Conservation (phyloP, 2,797 vertebrate species). For the Clarias laeviceps region DNA sequence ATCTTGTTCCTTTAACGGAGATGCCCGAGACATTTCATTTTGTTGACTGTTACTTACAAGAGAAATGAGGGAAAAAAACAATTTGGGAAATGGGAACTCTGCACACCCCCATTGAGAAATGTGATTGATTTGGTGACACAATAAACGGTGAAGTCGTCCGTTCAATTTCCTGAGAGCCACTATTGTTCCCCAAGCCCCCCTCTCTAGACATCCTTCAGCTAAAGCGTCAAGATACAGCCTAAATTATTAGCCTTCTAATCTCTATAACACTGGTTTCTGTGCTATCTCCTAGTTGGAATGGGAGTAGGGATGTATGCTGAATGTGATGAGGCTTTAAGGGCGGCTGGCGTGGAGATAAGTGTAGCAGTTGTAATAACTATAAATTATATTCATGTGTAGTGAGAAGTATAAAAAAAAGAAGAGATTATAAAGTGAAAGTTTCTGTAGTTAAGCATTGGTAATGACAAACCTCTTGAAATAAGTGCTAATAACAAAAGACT, state of each 20-base stretch:
- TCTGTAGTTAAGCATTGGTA: not conserved
- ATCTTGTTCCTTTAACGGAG: conserved; percentile 21
- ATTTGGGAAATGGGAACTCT: conserved; percentile 59
- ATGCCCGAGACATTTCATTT: conserved; percentile 43
- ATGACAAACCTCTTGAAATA: not conserved
- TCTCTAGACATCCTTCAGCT: conserved; percentile 4
- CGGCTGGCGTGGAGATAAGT: not conserved
- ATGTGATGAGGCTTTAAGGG: not conserved
- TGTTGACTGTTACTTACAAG: conserved; percentile 23
- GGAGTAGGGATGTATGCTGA: not conserved
- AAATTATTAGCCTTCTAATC: conserved; percentile 20
- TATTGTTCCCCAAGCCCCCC: conserved; percentile 49
- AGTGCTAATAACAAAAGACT: not conserved
- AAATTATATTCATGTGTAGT: not conserved
- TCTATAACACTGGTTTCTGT: not conserved
- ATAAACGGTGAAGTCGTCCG: conserved; percentile 54
- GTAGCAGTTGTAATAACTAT: not conserved
- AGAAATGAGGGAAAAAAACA: conserved; percentile 51
- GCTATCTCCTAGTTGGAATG: not conserved
- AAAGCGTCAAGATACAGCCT: not conserved
- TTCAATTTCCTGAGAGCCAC: conserved; percentile 65
- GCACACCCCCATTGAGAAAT: conserved; percentile 40
- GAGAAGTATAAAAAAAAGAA: not conserved
- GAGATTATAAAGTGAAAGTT: not conserved
- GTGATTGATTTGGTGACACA: conserved; percentile 69